These are phyloP conservation scores for Rhinolophus ferrumequinum DNA, from an alignment of 2,113 vertebrate genomes.

Conservation along the genomic window DNA sequence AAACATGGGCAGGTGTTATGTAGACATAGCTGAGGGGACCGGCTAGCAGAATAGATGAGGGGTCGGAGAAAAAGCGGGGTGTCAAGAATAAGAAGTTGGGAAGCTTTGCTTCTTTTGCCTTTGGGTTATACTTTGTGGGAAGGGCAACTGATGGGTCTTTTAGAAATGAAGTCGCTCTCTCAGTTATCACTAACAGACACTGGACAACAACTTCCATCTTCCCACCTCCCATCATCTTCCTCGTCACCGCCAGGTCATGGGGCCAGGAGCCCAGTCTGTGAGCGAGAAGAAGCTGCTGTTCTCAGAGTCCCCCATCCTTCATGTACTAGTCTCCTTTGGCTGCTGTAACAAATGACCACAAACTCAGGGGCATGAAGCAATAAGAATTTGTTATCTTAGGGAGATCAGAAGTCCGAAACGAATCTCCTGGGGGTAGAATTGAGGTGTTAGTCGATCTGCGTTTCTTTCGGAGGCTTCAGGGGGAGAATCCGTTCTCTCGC, in stretches of 20 bases:
- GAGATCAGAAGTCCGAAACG: background rate
- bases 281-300: rapidly evolving
- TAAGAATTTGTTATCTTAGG: background rate
- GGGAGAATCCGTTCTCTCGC: too few species aligned
- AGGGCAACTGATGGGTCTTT: background rate
- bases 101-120: background rate
- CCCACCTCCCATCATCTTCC: background rate
- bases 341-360: background rate
- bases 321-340: background rate
- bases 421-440: background rate
- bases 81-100: background rate
- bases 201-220: background rate
- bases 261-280: background rate
- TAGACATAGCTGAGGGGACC: too few species aligned
- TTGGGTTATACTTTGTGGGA: background rate
- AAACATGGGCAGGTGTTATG: too few species aligned
- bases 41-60: background rate
- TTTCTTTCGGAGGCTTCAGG: background rate
- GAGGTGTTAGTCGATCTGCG: rapidly evolving
- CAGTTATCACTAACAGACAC: background rate
- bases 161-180: background rate
- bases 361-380: background rate
- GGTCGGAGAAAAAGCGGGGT: background rate
- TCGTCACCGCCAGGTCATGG: background rate
- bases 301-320: background rate